These are phyloP conservation scores for Tiaroga cobitis DNA, from an alignment of 2,797 vertebrate genomes.

Conservation along the genomic window DNA sequence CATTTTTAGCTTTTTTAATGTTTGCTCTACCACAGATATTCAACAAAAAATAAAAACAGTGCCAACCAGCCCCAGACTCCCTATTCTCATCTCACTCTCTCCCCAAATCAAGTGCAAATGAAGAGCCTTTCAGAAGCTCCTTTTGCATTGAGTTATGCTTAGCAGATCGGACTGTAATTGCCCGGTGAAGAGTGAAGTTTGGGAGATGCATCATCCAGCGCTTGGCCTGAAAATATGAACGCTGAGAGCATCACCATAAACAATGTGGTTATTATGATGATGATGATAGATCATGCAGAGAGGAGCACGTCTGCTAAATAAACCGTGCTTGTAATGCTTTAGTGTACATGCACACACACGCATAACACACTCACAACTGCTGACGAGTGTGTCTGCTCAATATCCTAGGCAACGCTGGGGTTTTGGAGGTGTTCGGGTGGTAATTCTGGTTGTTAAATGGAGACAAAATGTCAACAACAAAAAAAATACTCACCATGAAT, in stretches of 20 bases:
- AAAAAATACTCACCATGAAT: neutral
- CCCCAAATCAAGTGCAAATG: constrained; percentile 22
- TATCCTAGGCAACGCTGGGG: neutral
- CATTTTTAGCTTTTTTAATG: neutral
- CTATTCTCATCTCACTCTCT: neutral
- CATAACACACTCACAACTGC: neutral
- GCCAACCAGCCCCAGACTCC: neutral
- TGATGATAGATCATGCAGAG: constrained; percentile 53
- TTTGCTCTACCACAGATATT: neutral
- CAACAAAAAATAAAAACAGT: neutral
- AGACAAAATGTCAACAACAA: neutral
- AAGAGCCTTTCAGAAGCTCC: constrained; percentile 47
- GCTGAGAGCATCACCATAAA: constrained; percentile 51
- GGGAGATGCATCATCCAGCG: constrained; percentile 52
- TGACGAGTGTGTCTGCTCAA: neutral
- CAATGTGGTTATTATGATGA: constrained; percentile 45
- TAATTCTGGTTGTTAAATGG: neutral
- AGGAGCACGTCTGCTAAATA: constrained; percentile 48
- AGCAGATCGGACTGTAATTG: constrained; percentile 56
- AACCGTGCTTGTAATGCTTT: constrained; percentile 41
- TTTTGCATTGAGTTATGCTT: constrained; percentile 56
- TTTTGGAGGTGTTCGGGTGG: neutral
- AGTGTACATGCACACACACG: neutral
- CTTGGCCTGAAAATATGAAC: constrained; percentile 57
- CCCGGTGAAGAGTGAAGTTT: constrained; percentile 57